Percentiles rank a stretch among this genome's conserved stretches.
Evolutionary conservation across 1,140 invertebrate genomes (phyloP).

Genomic region (Ruditapes philippinarum): DNA sequence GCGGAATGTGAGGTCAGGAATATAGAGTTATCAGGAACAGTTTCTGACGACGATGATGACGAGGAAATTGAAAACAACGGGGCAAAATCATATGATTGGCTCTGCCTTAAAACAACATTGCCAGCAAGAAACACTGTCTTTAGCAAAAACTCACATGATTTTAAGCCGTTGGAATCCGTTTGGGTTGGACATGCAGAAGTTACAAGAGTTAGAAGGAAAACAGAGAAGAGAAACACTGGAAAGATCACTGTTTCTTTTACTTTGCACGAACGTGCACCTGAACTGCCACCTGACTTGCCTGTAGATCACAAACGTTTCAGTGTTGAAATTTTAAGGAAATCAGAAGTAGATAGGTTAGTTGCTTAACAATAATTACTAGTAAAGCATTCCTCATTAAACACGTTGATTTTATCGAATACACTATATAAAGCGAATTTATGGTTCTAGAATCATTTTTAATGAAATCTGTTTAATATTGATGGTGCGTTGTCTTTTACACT

Average conservation of each 20-base stretch:
- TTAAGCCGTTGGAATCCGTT: neutral
- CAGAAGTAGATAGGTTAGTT: conserved; percentile 69
- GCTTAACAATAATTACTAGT: too few species aligned
- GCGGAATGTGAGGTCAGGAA: conserved; percentile 54
- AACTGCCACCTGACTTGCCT: neutral
- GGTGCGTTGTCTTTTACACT: too few species aligned
- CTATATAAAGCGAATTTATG: too few species aligned
- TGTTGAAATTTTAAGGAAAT: conserved; percentile 56
- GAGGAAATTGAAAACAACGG: neutral
- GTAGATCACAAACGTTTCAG: neutral
- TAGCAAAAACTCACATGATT: neutral
- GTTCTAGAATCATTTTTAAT: too few species aligned
- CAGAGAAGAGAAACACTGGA: neutral
- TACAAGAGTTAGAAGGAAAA: neutral
- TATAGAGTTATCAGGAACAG: conserved; percentile 60
- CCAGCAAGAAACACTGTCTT: neutral
- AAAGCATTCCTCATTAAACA: too few species aligned
- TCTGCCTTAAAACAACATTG: conserved; percentile 46
- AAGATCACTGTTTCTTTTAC: conserved; percentile 5
- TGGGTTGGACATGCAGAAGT: conserved; percentile 8
- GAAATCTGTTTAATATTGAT: too few species aligned
- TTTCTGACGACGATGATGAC: neutral
- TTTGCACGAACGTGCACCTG: neutral
- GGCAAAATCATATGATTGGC: conserved; percentile 57
- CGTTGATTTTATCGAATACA: too few species aligned